Evolutionary conservation across 2,113 vertebrate genomes (phyloP), one percentile per base, ranked within the genome.

Genomic region (Scytalopus superciliaris): DNA sequence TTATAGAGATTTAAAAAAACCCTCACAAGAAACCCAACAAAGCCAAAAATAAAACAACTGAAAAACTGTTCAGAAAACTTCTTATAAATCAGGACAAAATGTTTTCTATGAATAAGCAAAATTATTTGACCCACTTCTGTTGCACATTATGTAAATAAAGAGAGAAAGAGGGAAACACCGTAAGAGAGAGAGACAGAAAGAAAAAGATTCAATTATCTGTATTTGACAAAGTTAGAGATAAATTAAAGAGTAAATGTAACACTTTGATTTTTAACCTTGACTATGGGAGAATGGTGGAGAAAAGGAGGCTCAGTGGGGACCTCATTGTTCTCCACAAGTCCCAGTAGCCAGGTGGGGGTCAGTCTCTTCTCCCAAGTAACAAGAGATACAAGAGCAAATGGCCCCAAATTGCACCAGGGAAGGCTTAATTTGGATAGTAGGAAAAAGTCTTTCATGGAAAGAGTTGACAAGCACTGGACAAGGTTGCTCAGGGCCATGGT

Each of bases 341-440:
- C 28, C 50, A 39, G 7, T 12, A 59, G 27, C 2, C 2, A 10
- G 12, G 30, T 9, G 3, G 21, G 31, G 6, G 1, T 64, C 0
- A 0, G 31, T 44, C 35, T 60, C n/a, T 64, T 82, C 21, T 49
- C 14, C 22, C 56, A 44, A 21, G 40, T 16, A 76, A 25, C 10
- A 30, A 19, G 19, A 0, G 3, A 39, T 3, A 79, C 0, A 3
- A 59, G 27, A 37, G 6, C 3, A n/a, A n/a, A 67, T 0, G 7
- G 22, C 5, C 45, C 17, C 30, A 62, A 7, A 9, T 5, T 47
- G 47, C 0, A 4, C 5, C 30, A 55, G 4, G 8, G 6, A 12
- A 72, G 12, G 10, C n/a, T 59, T 39, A 12, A 14, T 24, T 42
- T 66, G 35, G 14, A 30, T 15, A 40, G 63, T 0, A 25, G 19